These are phyloP conservation scores for Murina feae DNA, from an alignment of 2,113 vertebrate species.

Conservation along the genomic window DNA sequence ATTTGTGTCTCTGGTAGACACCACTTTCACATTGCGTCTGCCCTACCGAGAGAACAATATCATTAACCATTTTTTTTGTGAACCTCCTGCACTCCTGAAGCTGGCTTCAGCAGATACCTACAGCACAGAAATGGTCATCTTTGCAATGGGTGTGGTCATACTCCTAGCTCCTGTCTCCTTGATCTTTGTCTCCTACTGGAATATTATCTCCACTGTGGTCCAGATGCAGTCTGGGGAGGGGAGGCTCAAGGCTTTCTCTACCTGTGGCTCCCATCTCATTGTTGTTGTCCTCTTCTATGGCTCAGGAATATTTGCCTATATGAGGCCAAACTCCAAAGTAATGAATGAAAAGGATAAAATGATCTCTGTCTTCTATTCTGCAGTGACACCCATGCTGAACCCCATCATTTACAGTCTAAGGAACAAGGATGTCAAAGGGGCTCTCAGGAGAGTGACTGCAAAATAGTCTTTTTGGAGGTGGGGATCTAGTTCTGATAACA, in stretches of 20 bases:
- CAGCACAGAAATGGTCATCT: slow-evolving; percentile 66
- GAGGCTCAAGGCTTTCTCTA: slow-evolving; percentile 49
- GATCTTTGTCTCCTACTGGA: slow-evolving; percentile 61
- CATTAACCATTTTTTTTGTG: slow-evolving; percentile 75
- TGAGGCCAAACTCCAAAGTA: slow-evolving; percentile 61
- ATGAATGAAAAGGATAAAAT: slow-evolving; percentile 64
- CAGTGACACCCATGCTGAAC: slow-evolving; percentile 72
- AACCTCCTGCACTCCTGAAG: slow-evolving; percentile 68
- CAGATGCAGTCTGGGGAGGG: slow-evolving; percentile 55
- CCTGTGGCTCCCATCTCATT: slow-evolving; percentile 55
- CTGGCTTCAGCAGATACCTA: slow-evolving; percentile 65
- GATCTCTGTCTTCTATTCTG: slow-evolving; percentile 70
- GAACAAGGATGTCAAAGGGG: slow-evolving; percentile 70
- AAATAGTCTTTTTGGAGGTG: not conserved
- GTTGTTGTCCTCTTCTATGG: slow-evolving; percentile 65
- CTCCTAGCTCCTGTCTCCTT: slow-evolving; percentile 61
- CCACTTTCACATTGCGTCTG: slow-evolving; percentile 53
- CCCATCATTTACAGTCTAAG: slow-evolving; percentile 71
- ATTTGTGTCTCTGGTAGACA: slow-evolving; percentile 52
- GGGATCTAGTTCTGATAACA: not conserved
- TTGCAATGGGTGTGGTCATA: slow-evolving; percentile 57
- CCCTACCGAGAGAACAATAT: slow-evolving; percentile 54
- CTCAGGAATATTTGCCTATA: slow-evolving; percentile 70
- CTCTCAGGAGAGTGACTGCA: slow-evolving; percentile 35
- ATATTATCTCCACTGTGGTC: slow-evolving; percentile 49